Conservation (phyloP, 2,888 invertebrate species). For the Drepana falcataria region DNA sequence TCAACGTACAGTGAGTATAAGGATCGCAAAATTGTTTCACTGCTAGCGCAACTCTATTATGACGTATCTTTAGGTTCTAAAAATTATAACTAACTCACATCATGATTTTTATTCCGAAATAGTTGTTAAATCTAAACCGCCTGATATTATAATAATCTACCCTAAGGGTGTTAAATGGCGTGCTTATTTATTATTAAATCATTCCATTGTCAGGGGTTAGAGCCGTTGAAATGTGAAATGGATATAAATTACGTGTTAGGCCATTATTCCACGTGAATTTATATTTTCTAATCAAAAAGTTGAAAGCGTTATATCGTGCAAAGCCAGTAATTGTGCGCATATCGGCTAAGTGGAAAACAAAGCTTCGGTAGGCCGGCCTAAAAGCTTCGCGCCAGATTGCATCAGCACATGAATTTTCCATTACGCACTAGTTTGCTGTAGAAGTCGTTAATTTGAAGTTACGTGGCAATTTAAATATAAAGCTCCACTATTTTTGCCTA, state of each 20-base stretch:
- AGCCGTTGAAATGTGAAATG: background rate
- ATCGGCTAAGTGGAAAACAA: slow-evolving; percentile 64
- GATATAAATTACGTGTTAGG: background rate
- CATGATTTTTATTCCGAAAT: too few species aligned
- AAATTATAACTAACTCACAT: too few species aligned
- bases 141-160: too few species aligned
- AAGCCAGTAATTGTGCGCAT: slow-evolving; percentile 52
- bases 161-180: too few species aligned
- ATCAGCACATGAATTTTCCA: slow-evolving; percentile 75
- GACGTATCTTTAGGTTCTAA: too few species aligned
- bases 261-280: background rate
- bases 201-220: background rate
- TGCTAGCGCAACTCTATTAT: too few species aligned
- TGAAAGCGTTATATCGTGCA: slow-evolving; percentile 35
- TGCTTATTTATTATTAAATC: background rate
- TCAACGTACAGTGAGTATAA: too few species aligned
- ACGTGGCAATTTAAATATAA: slow-evolving; percentile 2
- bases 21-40: too few species aligned
- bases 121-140: too few species aligned
- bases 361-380: slow-evolving; percentile 51
- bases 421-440: slow-evolving; percentile 53
- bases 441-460: slow-evolving; percentile 31
- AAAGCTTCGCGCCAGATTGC: slow-evolving; percentile 69
- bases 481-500: slow-evolving; percentile 1
- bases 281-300: slow-evolving; percentile 11